phyloP scores from a whole-genome alignment of 1,140 invertebrate species.

The Goniozus legneri region DNA sequence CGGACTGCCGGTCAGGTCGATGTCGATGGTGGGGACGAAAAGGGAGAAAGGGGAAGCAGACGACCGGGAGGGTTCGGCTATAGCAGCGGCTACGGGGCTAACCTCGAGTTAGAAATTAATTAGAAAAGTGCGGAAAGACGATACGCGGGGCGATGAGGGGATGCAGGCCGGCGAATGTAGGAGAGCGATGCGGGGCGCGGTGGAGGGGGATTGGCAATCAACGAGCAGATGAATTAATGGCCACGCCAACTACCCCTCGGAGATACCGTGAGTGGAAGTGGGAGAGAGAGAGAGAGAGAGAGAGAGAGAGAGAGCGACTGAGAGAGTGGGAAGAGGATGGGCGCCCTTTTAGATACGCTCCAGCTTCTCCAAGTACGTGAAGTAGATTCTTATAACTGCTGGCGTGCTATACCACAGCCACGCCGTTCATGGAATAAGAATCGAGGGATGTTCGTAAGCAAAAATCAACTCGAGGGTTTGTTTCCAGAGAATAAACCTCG shows the following conservation, averaged over 20 bases:
- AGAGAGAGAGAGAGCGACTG: no score
- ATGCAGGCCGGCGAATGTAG: neutral
- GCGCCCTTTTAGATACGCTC: conserved; percentile 20
- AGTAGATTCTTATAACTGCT: conserved; percentile 36
- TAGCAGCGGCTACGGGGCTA: conserved; percentile 15
- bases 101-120: conserved; percentile 48
- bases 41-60: neutral
- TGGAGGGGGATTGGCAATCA: conserved; percentile 36
- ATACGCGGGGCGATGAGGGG: conserved; percentile 3
- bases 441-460: no score
- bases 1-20: no score
- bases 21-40: neutral
- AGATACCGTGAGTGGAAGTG: conserved; percentile 25
- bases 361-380: conserved; percentile 15
- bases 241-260: conserved; percentile 40
- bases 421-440: no score
- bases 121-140: conserved; percentile 43
- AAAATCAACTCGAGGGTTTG: no score
- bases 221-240: conserved; percentile 48
- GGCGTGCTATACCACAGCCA: no score
- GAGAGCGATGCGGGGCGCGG: neutral
- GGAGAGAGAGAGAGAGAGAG: neutral
- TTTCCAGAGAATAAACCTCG: no score
- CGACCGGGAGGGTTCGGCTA: conserved; percentile 4
- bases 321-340: conserved; percentile 7